Evolutionary conservation across 2,113 vertebrate genomes (phyloP).

Genomic region (Procavia capensis): DNA sequence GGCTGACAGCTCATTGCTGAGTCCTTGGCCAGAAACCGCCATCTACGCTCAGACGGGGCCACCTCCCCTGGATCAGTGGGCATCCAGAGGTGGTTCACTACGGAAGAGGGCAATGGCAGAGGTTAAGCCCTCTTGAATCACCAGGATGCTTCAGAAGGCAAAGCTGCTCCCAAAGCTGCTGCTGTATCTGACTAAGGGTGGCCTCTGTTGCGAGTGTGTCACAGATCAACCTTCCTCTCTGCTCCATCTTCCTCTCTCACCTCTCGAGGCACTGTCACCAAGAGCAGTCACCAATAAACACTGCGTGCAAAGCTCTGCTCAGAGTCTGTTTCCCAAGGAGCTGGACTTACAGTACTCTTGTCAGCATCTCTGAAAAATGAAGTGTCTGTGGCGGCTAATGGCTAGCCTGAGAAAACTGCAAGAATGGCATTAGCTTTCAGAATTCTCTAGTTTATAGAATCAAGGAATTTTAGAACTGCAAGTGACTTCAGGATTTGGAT

Average conservation of each 20-base stretch:
- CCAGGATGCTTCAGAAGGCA: neutral
- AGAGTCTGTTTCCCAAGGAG: neutral
- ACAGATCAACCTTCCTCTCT: neutral
- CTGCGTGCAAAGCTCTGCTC: neutral
- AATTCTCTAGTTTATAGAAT: neutral
- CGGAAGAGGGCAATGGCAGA: no score
- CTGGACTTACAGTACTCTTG: neutral
- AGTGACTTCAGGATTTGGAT: neutral
- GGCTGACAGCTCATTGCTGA: neutral
- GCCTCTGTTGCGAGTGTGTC: neutral
- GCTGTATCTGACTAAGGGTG: neutral
- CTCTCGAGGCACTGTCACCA: no score
- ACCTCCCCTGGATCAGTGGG: neutral
- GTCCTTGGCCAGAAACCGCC: neutral
- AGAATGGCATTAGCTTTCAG: neutral
- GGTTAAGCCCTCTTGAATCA: neutral
- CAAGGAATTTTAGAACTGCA: neutral
- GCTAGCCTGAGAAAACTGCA: neutral
- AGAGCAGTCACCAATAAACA: neutral
- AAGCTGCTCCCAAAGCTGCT: neutral
- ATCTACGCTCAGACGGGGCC: neutral
- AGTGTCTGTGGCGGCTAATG: neutral
- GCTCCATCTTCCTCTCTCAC: neutral
- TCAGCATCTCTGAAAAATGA: neutral
- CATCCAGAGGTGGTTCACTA: neutral